phyloP scores from a whole-genome alignment of 64 coral and sea anemone genomes.

The Exaiptasia diaphana region DNA sequence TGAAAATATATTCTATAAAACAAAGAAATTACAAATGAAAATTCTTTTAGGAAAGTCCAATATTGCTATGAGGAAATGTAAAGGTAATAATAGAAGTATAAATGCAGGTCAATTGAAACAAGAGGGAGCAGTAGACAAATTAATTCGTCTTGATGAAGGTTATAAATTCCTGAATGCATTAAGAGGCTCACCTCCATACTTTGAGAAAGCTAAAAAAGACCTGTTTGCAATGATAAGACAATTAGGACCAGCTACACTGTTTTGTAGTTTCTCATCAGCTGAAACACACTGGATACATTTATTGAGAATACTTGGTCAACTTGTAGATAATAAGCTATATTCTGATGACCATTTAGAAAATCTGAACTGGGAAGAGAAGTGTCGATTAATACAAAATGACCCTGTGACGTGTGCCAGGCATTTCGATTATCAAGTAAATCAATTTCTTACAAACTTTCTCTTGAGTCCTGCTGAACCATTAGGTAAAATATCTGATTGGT shows the following conservation, averaged over 20 bases:
- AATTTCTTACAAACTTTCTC: slow-evolving; percentile 60
- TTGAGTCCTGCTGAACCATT: slow-evolving; percentile 46
- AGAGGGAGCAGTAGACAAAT: slow-evolving; percentile 18
- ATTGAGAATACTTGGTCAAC: slow-evolving; percentile 47
- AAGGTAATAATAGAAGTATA: slow-evolving; percentile 20
- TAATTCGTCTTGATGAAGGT: slow-evolving; percentile 33
- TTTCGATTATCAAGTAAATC: slow-evolving; percentile 59
- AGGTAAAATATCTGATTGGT: slow-evolving; percentile 26
- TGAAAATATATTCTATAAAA: slow-evolving; percentile 54
- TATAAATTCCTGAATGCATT: slow-evolving; percentile 46
- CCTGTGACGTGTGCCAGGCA: slow-evolving; percentile 66
- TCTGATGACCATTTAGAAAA: slow-evolving; percentile 53
- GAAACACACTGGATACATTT: slow-evolving; percentile 61
- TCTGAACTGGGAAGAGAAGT: slow-evolving; percentile 60
- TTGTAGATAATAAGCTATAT: slow-evolving; percentile 49
- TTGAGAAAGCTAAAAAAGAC: slow-evolving; percentile 67
- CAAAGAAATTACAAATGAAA: slow-evolving; percentile 68
- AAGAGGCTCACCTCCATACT: slow-evolving; percentile 49
- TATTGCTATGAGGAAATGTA: slow-evolving; percentile 36
- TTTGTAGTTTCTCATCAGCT: slow-evolving; percentile 74
- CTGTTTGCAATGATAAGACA: slow-evolving; percentile 85
- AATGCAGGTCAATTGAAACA: slow-evolving; percentile 34
- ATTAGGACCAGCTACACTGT: slow-evolving; percentile 55
- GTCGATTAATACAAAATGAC: slow-evolving; percentile 62
- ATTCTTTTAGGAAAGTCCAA: slow-evolving; percentile 47